Evolutionary conservation across 2,888 invertebrate genomes (phyloP), one percentile per base, ranked within the genome.

Genomic region (Phrixothrix hirtus): DNA sequence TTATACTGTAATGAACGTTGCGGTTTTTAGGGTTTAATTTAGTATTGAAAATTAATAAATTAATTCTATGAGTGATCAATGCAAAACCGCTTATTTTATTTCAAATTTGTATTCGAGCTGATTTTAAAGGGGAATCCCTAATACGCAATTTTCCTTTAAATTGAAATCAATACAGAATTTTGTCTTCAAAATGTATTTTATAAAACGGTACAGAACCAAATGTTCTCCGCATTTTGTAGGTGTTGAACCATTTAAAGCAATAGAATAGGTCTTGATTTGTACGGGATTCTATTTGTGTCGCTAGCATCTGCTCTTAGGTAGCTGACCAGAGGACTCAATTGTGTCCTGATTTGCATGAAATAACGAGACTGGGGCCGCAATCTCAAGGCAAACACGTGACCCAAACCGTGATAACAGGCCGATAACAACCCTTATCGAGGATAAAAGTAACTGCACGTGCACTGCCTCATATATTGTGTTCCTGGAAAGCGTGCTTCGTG

Each of bases 311-410:
- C 55, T 51, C 58, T 58, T 47, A 51, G 51, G 45, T 45, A 58
- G 58, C 59, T 64, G 64, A 66, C 63, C 64, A 57, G 57, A 60
- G 62, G 59, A 59, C 63, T 60, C 59, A 59, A 64, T 66, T 64
- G 63, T 62, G 58, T 60, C 55, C 65, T 66, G 68, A 71, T 71
- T 71, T 71, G 70, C 70, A 71, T 71, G 65, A 61, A 64, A 65
- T 70, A 68, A 68, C 69, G 69, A 69, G 66, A 51, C 61, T 48
- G 49, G 64, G 60, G 59, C 61, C 61, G 60, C 64, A 65, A 64
- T 64, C 65, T 61, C 64, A 59, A 56, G 60, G 32, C 53, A 50
- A 54, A 59, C 66, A 66, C 66, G 66, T 67, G 66, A 67, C 67
- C 64, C 59, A 49, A 43, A 57, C 62, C 65, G 58, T 57, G 67